Conservation (phyloP, 2,888 invertebrate species). For the Cryptocephalus moraei region DNA sequence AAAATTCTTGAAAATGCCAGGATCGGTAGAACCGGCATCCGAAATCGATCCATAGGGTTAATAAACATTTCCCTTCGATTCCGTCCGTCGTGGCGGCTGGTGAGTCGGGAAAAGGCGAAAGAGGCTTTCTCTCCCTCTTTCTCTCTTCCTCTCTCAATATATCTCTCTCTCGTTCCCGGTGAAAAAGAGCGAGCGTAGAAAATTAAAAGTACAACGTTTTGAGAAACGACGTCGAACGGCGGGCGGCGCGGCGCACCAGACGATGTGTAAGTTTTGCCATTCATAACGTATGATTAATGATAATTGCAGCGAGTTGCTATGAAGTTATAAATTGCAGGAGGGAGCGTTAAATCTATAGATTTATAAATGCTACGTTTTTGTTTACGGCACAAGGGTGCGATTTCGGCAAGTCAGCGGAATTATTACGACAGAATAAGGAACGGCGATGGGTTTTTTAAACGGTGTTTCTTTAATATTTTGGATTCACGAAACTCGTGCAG, state of each 20-base stretch:
- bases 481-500: not conserved
- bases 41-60: no score
- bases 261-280: conserved; percentile 36
- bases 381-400: conserved; percentile 23
- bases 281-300: conserved; percentile 38
- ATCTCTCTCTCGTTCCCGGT: no score
- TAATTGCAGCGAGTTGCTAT: conserved; percentile 34
- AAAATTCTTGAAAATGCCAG: no score
- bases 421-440: conserved; percentile 1
- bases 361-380: conserved; percentile 30
- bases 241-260: conserved; percentile 9
- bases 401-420: conserved; percentile 25
- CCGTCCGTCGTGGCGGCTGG: no score
- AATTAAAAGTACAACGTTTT: not conserved
- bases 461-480: no score
- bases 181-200: no score
- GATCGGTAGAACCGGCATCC: no score
- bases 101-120: no score
- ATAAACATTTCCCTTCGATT: no score
- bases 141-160: no score
- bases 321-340: conserved; percentile 33
- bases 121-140: no score
- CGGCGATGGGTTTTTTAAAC: no score
- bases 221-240: conserved; percentile 14
- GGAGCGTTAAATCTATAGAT: conserved; percentile 25